Evolutionary conservation across 2,888 invertebrate genomes (phyloP).

Genomic region (Ochropacha duplaris): DNA sequence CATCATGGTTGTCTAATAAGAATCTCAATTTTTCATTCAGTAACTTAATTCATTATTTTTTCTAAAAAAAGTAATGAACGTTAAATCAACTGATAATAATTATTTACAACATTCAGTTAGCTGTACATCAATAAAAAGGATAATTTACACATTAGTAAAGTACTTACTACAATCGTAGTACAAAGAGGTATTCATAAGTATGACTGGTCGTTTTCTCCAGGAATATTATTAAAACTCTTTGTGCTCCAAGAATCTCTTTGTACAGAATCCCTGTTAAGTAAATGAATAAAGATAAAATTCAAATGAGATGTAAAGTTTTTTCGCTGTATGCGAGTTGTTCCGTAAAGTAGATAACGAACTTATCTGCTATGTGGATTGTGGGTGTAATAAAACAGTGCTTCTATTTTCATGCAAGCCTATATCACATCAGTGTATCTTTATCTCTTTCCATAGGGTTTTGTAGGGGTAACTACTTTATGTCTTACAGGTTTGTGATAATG

Average conservation of each 20-base stretch:
- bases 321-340: not conserved
- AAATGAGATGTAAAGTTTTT: constrained; percentile 1
- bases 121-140: not conserved
- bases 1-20: constrained; percentile 8
- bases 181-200: not conserved
- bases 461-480: too few species aligned
- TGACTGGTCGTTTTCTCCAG: not conserved
- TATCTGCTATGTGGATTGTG: not conserved
- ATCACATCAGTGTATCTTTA: too few species aligned
- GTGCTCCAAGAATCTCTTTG: not conserved
- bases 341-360: not conserved
- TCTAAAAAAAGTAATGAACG: too few species aligned
- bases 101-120: not conserved
- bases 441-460: too few species aligned
- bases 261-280: not conserved
- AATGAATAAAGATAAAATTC: constrained; percentile 1
- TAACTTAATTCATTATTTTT: too few species aligned
- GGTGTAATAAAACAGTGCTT: not conserved
- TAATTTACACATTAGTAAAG: not conserved
- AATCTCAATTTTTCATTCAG: not conserved
- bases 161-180: not conserved
- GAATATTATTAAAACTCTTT: constrained; percentile 1
- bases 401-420: constrained; percentile 4
- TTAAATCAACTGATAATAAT: not conserved
- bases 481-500: too few species aligned